Evolutionary conservation across 2,888 invertebrate genomes (phyloP).

Genomic region (Pheosia tremula): DNA sequence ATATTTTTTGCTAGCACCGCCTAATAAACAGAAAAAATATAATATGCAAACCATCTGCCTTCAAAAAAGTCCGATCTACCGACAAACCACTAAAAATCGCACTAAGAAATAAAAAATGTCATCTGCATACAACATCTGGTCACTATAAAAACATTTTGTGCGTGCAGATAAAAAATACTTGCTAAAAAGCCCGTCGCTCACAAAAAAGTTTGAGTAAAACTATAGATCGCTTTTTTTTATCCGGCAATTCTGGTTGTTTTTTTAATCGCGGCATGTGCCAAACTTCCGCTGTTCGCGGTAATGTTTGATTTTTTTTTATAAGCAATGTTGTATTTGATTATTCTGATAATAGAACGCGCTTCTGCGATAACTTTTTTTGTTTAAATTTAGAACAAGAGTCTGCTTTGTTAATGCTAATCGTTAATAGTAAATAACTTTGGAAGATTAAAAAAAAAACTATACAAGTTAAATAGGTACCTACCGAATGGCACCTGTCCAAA

Average conservation of each 20-base stretch:
- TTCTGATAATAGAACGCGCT: conserved; percentile 25
- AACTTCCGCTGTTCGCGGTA: conserved; percentile 58
- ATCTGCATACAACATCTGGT: conserved; percentile 83
- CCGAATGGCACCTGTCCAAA: too few species aligned
- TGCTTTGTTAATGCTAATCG: not conserved
- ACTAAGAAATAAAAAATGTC: conserved; percentile 72
- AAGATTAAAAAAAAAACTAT: not conserved
- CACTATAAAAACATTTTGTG: conserved; percentile 67
- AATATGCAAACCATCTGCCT: conserved; percentile 76
- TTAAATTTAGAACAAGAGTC: not conserved
- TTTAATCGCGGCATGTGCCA: conserved; percentile 72
- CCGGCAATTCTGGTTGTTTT: conserved; percentile 53
- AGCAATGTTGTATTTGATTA: conserved; percentile 24
- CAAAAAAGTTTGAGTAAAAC: conserved; percentile 59
- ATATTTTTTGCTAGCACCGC: conserved; percentile 40
- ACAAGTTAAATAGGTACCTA: not conserved
- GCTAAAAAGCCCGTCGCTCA: conserved; percentile 69
- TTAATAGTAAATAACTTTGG: not conserved
- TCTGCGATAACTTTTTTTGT: conserved; percentile 11
- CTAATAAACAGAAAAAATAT: conserved; percentile 57
- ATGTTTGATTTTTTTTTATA: conserved; percentile 32
- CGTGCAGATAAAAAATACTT: conserved; percentile 63
- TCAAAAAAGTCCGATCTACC: conserved; percentile 67
- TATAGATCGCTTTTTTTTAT: conserved; percentile 46
- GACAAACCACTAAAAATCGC: conserved; percentile 80